Conservation (phyloP, 1,140 invertebrate species). For the Drosophila truncata region DNA sequence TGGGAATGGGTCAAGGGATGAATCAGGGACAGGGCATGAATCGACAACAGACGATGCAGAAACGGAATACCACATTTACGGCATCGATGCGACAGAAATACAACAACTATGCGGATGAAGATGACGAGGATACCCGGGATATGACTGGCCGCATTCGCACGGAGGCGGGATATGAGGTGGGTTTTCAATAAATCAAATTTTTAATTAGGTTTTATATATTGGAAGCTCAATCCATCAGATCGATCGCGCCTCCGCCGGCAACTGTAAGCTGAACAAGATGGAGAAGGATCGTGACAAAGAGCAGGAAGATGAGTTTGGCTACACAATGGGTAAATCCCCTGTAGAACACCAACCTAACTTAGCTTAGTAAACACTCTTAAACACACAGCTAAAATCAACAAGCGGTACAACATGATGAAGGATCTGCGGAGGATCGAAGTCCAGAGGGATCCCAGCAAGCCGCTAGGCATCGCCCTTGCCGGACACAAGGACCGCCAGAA, state of each 20-base stretch:
- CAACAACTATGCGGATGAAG: conserved; percentile 86
- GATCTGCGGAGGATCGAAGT: conserved; percentile 91
- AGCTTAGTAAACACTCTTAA: background rate
- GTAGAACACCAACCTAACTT: background rate
- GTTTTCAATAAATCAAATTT: background rate
- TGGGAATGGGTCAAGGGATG: conserved; percentile 30
- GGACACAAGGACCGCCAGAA: conserved; percentile 97
- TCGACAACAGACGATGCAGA: conserved; percentile 61
- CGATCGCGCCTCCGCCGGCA: conserved; percentile 94
- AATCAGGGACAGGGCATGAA: conserved; percentile 30
- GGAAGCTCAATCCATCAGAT: conserved; percentile 87
- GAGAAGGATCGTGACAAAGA: conserved; percentile 93
- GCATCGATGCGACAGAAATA: conserved; percentile 79
- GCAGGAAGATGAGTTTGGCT: conserved; percentile 95
- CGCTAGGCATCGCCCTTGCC: conserved; percentile 96
- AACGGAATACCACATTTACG: conserved; percentile 62
- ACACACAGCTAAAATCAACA: conserved; percentile 93
- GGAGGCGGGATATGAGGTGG: conserved; percentile 91
- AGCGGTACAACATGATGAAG: conserved; percentile 94
- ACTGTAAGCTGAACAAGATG: conserved; percentile 91
- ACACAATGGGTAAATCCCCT: conserved; percentile 92
- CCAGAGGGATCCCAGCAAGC: conserved; percentile 87
- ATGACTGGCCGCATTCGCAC: conserved; percentile 92
- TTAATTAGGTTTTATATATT: background rate
- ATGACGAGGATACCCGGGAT: conserved; percentile 91